These are phyloP conservation scores for Zoroaster sp. DNA, from an alignment of 53 echinoderm and acorn worm species.

Conservation along the genomic window DNA sequence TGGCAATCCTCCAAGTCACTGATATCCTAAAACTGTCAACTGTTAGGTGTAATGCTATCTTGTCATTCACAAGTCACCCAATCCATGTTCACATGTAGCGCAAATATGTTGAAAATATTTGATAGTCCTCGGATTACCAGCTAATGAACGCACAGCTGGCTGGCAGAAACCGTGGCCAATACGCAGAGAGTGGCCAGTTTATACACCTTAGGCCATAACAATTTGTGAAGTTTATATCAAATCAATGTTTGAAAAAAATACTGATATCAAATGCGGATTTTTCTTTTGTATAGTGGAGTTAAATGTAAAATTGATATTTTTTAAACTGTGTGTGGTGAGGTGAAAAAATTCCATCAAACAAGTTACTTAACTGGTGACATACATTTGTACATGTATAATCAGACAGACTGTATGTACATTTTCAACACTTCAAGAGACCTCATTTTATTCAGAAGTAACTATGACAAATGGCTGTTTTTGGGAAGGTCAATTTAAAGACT, in stretches of 20 bases:
- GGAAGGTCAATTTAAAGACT: too few relatives aligned
- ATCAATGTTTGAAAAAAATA: not conserved
- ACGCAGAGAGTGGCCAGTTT: not conserved
- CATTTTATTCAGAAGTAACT: too few relatives aligned
- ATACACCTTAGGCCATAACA: not conserved
- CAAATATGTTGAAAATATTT: slow-evolving; percentile 52
- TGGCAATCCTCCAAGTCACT: not conserved
- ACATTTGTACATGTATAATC: too few relatives aligned
- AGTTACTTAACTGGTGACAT: too few relatives aligned
- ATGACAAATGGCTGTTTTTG: too few relatives aligned
- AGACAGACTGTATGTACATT: too few relatives aligned
- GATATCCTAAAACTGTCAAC: not conserved
- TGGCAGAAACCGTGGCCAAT: not conserved
- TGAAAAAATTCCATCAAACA: too few relatives aligned
- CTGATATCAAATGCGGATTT: too few relatives aligned
- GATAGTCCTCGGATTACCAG: slow-evolving; percentile 17
- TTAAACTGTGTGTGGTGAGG: too few relatives aligned
- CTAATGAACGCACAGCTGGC: slow-evolving; percentile 19
- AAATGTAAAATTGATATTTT: too few relatives aligned
- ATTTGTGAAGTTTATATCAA: not conserved
- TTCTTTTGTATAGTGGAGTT: too few relatives aligned
- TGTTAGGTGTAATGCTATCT: not conserved
- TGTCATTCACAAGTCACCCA: slow-evolving; percentile 1
- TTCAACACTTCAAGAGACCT: too few relatives aligned
- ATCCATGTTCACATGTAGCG: slow-evolving; percentile 18